These are phyloP conservation scores for Idaea straminata DNA, from an alignment of 2,888 invertebrate species.

Conservation along the genomic window DNA sequence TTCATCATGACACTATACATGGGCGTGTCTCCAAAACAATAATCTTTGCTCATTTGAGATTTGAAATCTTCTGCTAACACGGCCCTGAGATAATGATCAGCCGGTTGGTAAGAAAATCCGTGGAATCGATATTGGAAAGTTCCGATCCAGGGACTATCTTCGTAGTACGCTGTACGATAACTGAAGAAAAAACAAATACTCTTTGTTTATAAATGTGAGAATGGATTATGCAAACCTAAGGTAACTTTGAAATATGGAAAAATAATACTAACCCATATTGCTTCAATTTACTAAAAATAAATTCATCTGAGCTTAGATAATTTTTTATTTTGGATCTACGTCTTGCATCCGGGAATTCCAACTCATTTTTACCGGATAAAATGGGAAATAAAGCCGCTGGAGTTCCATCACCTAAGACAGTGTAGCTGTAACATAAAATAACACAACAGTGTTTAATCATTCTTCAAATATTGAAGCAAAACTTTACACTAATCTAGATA, in stretches of 20 bases:
- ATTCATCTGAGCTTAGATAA: slow-evolving; percentile 88
- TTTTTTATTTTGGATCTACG: slow-evolving; percentile 81
- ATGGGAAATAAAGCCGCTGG: slow-evolving; percentile 93
- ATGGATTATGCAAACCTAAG: no score
- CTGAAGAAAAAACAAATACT: slow-evolving; percentile 30
- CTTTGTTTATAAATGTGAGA: background rate
- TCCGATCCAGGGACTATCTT: slow-evolving; percentile 90
- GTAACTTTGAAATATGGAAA: background rate
- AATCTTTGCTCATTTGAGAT: slow-evolving; percentile 50
- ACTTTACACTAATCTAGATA: no score
- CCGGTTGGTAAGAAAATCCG: slow-evolving; percentile 90
- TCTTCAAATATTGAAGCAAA: background rate
- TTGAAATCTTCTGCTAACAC: slow-evolving; percentile 84
- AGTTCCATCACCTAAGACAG: slow-evolving; percentile 92
- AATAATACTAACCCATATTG: slow-evolving; percentile 76
- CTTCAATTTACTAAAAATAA: slow-evolving; percentile 90
- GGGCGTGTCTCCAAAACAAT: slow-evolving; percentile 83
- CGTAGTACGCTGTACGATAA: slow-evolving; percentile 89
- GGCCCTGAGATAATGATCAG: slow-evolving; percentile 93
- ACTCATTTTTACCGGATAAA: slow-evolving; percentile 89
- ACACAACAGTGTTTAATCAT: slow-evolving; percentile 12
- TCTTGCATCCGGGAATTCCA: slow-evolving; percentile 91
- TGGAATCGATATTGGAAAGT: slow-evolving; percentile 94
- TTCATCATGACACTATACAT: slow-evolving; percentile 84
- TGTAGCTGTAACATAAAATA: slow-evolving; percentile 68